Evolutionary conservation across 2,888 invertebrate species (phyloP).

Genomic region (Hypomecis atomaria): DNA sequence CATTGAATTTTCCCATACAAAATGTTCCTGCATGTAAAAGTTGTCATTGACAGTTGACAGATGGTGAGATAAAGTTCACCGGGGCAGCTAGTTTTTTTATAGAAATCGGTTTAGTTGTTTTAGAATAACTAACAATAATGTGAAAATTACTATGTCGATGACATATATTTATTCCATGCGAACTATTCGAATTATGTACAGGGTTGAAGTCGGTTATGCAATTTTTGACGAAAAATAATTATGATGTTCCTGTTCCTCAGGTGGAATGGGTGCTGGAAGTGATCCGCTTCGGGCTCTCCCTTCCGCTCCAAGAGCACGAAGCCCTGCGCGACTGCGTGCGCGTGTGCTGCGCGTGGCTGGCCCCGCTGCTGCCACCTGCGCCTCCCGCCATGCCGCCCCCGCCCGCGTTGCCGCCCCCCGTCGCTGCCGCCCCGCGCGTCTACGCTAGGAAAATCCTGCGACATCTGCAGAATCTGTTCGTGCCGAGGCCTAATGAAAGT

Average conservation of each 20-base stretch:
- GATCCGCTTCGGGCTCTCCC: conserved; percentile 95
- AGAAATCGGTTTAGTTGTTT: too few relatives aligned
- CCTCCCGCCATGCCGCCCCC: conserved; percentile 93
- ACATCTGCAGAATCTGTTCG: conserved; percentile 97
- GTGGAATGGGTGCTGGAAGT: conserved; percentile 95
- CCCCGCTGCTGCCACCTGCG: conserved; percentile 94
- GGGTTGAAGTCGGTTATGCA: too few relatives aligned
- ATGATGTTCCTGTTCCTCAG: conserved; percentile 66
- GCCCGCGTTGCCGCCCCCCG: conserved; percentile 94
- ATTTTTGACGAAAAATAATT: too few relatives aligned
- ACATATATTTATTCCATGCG: too few relatives aligned
- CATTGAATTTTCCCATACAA: too few relatives aligned
- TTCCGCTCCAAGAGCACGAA: conserved; percentile 96
- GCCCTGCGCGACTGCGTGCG: conserved; percentile 98
- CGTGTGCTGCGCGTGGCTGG: conserved; percentile 98
- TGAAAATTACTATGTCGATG: too few relatives aligned
- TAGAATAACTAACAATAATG: too few relatives aligned
- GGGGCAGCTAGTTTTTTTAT: too few relatives aligned
- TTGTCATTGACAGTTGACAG: too few relatives aligned
- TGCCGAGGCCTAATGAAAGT: conserved; percentile 97
- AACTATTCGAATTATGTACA: too few relatives aligned
- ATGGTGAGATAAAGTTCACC: too few relatives aligned
- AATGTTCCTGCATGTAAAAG: too few relatives aligned
- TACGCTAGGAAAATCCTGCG: conserved; percentile 96
- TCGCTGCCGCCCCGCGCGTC: conserved; percentile 94